phyloP scores from a whole-genome alignment of 2,113 vertebrate species.

The Upupa epops region DNA sequence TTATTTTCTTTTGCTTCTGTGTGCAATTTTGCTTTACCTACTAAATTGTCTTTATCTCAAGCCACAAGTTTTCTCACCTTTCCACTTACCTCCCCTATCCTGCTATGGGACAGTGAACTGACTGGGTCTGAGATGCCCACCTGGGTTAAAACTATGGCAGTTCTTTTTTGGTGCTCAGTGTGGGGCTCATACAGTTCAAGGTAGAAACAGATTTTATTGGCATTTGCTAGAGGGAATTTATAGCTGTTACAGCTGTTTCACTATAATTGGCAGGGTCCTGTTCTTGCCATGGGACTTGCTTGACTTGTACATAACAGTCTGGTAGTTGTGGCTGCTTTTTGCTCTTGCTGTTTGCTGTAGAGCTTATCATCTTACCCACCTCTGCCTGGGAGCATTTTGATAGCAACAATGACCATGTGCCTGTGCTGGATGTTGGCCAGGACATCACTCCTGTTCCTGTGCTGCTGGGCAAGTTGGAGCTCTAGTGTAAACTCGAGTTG shows the following conservation, averaged over 20 bases:
- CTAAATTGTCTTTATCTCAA: too few species aligned
- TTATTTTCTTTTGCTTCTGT: too few species aligned
- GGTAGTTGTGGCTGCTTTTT: not conserved
- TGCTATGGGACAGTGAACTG: not conserved
- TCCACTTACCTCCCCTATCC: not conserved
- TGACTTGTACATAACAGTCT: not conserved
- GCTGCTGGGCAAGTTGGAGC: not conserved
- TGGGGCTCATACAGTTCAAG: not conserved
- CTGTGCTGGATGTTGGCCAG: not conserved
- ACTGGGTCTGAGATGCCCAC: not conserved
- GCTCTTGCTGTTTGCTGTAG: not conserved
- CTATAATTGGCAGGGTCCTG: not conserved
- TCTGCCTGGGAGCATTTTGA: slow-evolving; percentile 21
- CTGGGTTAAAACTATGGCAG: not conserved
- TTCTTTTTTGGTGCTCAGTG: not conserved
- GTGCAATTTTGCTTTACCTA: too few species aligned
- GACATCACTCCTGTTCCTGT: not conserved
- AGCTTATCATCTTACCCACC: slow-evolving; percentile 10
- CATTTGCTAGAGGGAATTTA: not conserved
- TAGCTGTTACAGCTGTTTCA: not conserved
- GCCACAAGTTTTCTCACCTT: not conserved
- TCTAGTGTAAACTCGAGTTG: not conserved
- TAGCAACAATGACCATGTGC: not conserved
- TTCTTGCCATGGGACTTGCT: not conserved
- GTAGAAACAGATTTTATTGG: not conserved